Evolutionary conservation across 2,888 invertebrate genomes (phyloP).

Genomic region (Trachelus tabidus): DNA sequence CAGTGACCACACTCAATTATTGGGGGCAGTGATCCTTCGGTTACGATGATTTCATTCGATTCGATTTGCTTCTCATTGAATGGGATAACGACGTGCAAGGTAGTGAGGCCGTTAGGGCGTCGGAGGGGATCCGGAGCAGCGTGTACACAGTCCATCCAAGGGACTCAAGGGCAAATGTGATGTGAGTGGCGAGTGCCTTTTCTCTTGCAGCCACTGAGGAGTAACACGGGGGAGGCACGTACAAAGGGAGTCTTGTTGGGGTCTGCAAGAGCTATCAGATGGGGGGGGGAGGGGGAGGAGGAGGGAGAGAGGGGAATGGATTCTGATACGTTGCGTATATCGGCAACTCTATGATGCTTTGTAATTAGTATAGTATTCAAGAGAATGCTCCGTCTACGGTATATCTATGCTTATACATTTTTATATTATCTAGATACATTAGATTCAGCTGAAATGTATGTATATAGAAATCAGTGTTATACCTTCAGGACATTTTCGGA

Average conservation of each 20-base stretch:
- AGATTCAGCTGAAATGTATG: too few relatives aligned
- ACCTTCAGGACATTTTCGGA: too few relatives aligned
- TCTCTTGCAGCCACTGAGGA: slow-evolving; percentile 38
- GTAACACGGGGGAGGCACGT: slow-evolving; percentile 23
- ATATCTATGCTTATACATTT: too few relatives aligned
- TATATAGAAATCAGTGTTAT: too few relatives aligned
- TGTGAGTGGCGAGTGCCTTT: slow-evolving; percentile 39
- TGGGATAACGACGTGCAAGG: slow-evolving; percentile 30
- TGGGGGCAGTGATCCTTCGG: slow-evolving; percentile 30
- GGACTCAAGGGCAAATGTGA: neutral
- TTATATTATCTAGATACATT: too few relatives aligned
- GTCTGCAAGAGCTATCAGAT: too few relatives aligned
- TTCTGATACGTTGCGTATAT: neutral
- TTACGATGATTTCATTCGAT: slow-evolving; percentile 19
- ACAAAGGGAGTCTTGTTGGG: slow-evolving; percentile 33
- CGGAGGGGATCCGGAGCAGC: slow-evolving; percentile 3
- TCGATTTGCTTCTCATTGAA: slow-evolving; percentile 38
- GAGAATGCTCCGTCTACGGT: too few relatives aligned
- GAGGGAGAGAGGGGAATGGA: too few relatives aligned
- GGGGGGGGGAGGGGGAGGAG: too few relatives aligned
- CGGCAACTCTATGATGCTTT: slow-evolving; percentile 29
- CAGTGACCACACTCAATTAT: slow-evolving; percentile 57
- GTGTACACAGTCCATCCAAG: slow-evolving; percentile 6
- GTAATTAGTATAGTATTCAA: slow-evolving; percentile 32
- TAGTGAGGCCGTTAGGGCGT: slow-evolving; percentile 14